A percentile compares a stretch with the other conserved stretches of the same genome.
Conservation (phyloP, 2,888 invertebrate genomes). For the Stenotaenia linearis region DNA sequence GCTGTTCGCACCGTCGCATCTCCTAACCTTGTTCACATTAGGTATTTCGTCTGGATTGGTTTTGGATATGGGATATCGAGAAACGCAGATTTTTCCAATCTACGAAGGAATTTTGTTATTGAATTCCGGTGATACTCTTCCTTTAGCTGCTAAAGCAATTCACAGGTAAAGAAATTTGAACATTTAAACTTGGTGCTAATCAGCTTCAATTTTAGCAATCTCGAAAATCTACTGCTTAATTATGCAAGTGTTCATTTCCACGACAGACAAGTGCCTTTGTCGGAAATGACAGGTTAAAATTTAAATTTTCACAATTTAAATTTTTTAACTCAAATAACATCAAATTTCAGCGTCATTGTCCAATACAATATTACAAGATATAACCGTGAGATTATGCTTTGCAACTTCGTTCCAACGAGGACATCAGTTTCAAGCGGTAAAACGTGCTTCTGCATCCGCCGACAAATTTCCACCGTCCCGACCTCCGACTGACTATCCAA, state of each 20-base stretch:
- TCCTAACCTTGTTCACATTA: constrained; percentile 74
- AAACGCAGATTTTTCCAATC: constrained; percentile 73
- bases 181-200: too few species aligned
- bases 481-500: constrained; percentile 54
- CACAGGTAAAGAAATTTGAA: constrained; percentile 44
- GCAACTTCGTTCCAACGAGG: constrained; percentile 70
- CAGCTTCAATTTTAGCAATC: too few species aligned
- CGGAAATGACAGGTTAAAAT: not conserved
- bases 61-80: constrained; percentile 78
- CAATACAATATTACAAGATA: constrained; percentile 63
- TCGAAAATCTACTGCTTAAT: constrained; percentile 5
- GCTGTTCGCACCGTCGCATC: constrained; percentile 75
- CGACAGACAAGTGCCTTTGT: not conserved
- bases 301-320: not conserved
- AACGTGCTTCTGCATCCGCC: not conserved
- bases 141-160: constrained; percentile 64
- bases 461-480: not conserved
- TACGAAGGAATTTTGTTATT: constrained; percentile 81
- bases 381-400: constrained; percentile 80
- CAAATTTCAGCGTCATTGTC: constrained; percentile 42
- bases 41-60: constrained; percentile 77
- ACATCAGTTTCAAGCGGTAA: constrained; percentile 45
- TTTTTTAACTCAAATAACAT: not conserved
- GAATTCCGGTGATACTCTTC: constrained; percentile 72
- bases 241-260: constrained; percentile 3